Evolutionary conservation across 2,113 vertebrate genomes (phyloP), one percentile per base, ranked within the genome.

Genomic region (Sprattus sprattus): DNA sequence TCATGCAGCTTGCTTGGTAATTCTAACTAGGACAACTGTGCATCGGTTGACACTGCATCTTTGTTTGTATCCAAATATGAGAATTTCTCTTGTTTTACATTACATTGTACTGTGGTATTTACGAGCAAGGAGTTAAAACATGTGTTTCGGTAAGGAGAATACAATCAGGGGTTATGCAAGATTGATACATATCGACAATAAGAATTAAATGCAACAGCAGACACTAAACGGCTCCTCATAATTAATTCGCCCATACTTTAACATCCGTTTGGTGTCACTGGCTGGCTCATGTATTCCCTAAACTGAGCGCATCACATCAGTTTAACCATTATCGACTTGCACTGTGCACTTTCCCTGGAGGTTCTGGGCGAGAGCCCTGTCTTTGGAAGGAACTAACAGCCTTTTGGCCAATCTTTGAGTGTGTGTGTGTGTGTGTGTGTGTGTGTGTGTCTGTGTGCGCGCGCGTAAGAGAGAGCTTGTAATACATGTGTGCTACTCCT

Each of bases 391-490:
- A 39, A 39, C 39, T 39, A 39, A 39, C 39, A 39, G 39, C 39
- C 9, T 52, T 52, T 11, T 52, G 78, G 50, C n/a, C 49, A 82
- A 52, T 64, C 80, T 85, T 45, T 22, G 45, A 10, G 47, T 54
- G 47, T 83, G 28, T 39, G n/a, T 28, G 57, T 45, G 44, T 25
- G 54, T 71, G 22, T 64, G 57, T 45, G 0, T 6, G 1, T 49
- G n/a, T 6, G 10, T 22, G n/a, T n/a, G 60, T 32, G 44, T 81
- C 52, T 39, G 85, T 85, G 81, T 49, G 85, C 82, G 45, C 13
- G n/a, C 44, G 22, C 16, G n/a, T 45, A 16, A 16, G n/a, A 25
- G 57, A 45, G 57, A 16, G 44, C 47, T 16, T 60, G 54, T 45
- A 0, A 39, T 11, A 2, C 71, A 22, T 16, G 6, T 18, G 4